A percentile compares a stretch with the other conserved stretches of the same genome.
Conservation (phyloP, 2,888 invertebrate genomes). For the Xanthorhoe spadicearia region DNA sequence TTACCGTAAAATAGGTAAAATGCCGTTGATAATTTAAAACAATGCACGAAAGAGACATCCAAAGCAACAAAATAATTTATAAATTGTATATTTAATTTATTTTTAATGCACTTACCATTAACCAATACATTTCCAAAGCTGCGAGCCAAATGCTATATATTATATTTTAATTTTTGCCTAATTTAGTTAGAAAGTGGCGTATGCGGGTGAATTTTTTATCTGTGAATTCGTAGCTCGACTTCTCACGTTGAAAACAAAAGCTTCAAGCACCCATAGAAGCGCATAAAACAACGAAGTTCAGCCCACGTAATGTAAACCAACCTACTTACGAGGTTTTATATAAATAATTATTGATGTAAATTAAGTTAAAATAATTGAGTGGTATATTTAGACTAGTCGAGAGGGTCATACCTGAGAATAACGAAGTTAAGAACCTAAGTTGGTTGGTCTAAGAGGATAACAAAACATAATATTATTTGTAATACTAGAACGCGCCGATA, state of each 20-base stretch:
- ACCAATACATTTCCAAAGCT: too few relatives aligned
- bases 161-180: too few relatives aligned
- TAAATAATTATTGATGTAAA: background rate
- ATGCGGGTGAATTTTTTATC: background rate
- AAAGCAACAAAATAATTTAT: too few relatives aligned
- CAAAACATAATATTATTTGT: too few relatives aligned
- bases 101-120: too few relatives aligned
- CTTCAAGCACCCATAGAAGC: conserved; percentile 17
- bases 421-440: background rate
- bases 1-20: too few relatives aligned
- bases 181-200: background rate
- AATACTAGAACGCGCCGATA: too few relatives aligned
- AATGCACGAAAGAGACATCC: too few relatives aligned
- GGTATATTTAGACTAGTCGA: background rate
- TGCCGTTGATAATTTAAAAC: too few relatives aligned
- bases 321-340: background rate
- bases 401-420: background rate
- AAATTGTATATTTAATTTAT: too few relatives aligned
- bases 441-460: too few relatives aligned
- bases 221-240: conserved; percentile 4
- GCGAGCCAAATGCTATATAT: too few relatives aligned
- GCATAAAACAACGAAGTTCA: conserved; percentile 10
- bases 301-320: background rate
- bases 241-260: conserved; percentile 15
- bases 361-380: background rate